Evolutionary conservation across 2,113 vertebrate genomes (phyloP).

Genomic region (Paradoxurus hermaphroditus): DNA sequence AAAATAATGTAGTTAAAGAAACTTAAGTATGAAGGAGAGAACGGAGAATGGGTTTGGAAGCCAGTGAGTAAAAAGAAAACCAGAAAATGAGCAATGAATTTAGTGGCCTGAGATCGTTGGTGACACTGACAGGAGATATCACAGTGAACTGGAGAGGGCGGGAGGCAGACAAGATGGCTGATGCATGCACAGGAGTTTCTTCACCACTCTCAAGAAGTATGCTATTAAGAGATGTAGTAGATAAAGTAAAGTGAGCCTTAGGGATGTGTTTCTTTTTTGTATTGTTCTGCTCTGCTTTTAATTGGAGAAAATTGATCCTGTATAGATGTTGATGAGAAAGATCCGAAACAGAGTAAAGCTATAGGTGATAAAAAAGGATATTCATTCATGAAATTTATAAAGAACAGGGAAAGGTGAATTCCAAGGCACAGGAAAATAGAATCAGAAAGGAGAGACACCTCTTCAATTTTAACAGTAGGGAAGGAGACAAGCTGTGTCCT

Average conservation of each 20-base stretch:
- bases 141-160: neutral
- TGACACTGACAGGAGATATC: neutral
- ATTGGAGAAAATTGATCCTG: neutral
- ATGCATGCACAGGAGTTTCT: neutral
- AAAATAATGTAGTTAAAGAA: neutral
- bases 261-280: neutral
- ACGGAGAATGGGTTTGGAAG: neutral
- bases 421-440: neutral
- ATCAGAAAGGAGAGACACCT: neutral
- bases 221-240: neutral
- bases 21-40: neutral
- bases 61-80: neutral
- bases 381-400: neutral
- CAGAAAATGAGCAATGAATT: neutral
- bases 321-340: neutral
- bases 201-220: neutral
- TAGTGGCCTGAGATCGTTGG: neutral
- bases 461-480: neutral
- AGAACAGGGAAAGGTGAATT: neutral
- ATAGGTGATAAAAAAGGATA: neutral
- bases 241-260: neutral
- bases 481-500: neutral
- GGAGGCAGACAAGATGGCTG: neutral
- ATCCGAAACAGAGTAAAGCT: neutral
- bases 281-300: neutral